Evolutionary conservation across 1,140 invertebrate genomes (phyloP), one percentile per base, ranked within the genome.

Genomic region (Dinoponera quadriceps): DNA sequence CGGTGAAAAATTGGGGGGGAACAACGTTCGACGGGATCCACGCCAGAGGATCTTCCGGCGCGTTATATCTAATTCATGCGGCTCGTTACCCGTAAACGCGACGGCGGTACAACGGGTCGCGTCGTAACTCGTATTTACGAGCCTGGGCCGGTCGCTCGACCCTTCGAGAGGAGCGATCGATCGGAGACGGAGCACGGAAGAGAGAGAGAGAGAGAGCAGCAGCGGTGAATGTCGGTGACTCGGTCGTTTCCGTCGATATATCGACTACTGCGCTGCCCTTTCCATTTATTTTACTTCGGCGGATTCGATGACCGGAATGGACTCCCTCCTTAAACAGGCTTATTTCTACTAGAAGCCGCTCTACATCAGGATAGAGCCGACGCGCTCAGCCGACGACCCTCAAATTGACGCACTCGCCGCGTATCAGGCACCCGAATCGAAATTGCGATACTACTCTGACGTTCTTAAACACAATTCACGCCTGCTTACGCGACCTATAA

Each of bases 51-150:
- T 44, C 7, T 51, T 14, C 4, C 16, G 20, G 51, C 14, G 29
- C 13, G 51, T 71, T 71, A 80, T 80, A 80, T 80, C 69, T 80
- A 69, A 80, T 80, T 80, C 75, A 80, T 57, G 29, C 38, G 22
- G 0, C 51, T 80, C n/a, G 51, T 80, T 57, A 71, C 27, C 25
- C 33, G 25, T 33, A 51, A 75, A 63, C 44, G n/a, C 44, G 33
- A 9, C 38, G 75, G 27, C 20, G 22, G 13, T 59, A 71, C 65
- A 29, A 69, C 29, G 22, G 73, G 14, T 27, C 63, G 22, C 33
- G 1, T 44, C 29, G 75, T 78, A 78, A 78, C 69, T 80, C 29
- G 65, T 80, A 80, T 80, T 80, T 80, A 80, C 33, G 75, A 29
- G 54, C 38, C 27, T 3, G 18, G 11, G 25, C 59, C 13, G 25